A percentile compares a stretch with the other conserved stretches of the same genome.
Conservation (phyloP, 1,140 invertebrate species). For the Subanguina moxae region DNA sequence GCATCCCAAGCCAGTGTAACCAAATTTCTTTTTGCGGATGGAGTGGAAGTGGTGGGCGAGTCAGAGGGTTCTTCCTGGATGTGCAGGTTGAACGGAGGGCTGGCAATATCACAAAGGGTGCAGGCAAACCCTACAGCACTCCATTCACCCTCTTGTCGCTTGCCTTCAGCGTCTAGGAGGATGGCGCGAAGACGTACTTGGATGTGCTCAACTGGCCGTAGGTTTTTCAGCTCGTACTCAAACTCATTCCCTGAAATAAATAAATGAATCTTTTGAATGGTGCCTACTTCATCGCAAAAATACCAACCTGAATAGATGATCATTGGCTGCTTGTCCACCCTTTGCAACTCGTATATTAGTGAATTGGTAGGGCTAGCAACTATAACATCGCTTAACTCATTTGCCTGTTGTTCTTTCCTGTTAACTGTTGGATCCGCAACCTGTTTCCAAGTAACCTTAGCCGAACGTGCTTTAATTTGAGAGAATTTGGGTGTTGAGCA, state of each 20-base stretch:
- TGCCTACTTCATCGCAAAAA: too few relatives aligned
- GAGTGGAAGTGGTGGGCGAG: not conserved
- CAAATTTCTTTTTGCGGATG: constrained; percentile 8
- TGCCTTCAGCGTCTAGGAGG: constrained; percentile 44
- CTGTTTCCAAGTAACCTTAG: constrained; percentile 30
- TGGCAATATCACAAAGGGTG: constrained; percentile 35
- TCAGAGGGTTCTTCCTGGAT: constrained; percentile 3
- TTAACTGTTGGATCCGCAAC: not conserved
- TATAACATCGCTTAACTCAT: constrained; percentile 1
- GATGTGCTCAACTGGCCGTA: constrained; percentile 49
- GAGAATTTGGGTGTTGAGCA: constrained; percentile 32
- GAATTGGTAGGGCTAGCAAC: constrained; percentile 7
- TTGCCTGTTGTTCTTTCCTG: not conserved
- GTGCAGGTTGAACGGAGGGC: constrained; percentile 37
- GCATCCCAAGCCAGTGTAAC: constrained; percentile 42
- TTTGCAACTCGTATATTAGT: constrained; percentile 49
- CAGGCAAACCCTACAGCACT: constrained; percentile 48
- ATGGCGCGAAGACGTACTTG: constrained; percentile 49
- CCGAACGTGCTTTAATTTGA: constrained; percentile 20
- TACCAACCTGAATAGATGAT: constrained; percentile 49
- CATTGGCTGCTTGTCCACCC: constrained; percentile 47
- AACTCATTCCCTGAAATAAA: constrained; percentile 25
- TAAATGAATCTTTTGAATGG: too few relatives aligned
- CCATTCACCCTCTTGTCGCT: constrained; percentile 51
- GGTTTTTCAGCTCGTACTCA: constrained; percentile 30